phyloP scores from a whole-genome alignment of 2,888 invertebrate species.

The Syritta pipiens region DNA sequence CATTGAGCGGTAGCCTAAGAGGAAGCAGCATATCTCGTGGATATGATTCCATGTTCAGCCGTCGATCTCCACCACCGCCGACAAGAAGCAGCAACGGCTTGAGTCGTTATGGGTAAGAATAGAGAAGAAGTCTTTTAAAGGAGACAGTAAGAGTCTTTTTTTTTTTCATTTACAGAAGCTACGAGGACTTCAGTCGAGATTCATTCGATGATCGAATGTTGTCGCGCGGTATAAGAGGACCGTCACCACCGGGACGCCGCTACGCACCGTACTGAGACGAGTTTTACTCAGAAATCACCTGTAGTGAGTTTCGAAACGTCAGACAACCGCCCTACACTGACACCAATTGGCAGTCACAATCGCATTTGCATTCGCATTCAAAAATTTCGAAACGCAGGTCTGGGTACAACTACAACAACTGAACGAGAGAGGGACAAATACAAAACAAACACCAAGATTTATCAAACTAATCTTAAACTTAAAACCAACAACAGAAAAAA shows the following conservation, averaged over 20 bases:
- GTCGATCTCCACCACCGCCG: constrained; percentile 86
- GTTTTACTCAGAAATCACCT: constrained; percentile 72
- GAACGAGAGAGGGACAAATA: background rate
- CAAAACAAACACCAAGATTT: background rate
- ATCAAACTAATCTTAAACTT: constrained; percentile 30
- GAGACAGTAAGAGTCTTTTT: constrained; percentile 49
- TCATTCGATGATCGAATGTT: constrained; percentile 90
- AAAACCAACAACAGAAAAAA: constrained; percentile 9
- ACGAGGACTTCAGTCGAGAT: constrained; percentile 93
- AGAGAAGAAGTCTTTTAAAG: background rate
- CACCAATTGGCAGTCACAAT: background rate
- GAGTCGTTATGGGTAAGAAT: constrained; percentile 77
- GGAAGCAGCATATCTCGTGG: constrained; percentile 81
- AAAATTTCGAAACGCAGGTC: constrained; percentile 58
- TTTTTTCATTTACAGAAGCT: constrained; percentile 82
- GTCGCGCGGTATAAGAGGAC: constrained; percentile 85
- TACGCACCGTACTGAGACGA: constrained; percentile 89
- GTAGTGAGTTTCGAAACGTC: constrained; percentile 46
- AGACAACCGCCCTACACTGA: constrained; percentile 43
- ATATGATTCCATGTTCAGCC: constrained; percentile 90
- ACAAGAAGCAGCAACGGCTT: constrained; percentile 77
- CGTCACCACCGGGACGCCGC: constrained; percentile 90
- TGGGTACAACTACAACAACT: constrained; percentile 53
- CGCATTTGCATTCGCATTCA: constrained; percentile 31
- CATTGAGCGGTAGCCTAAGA: constrained; percentile 81